phyloP scores from a whole-genome alignment of 2,797 vertebrate genomes.

The Protonibea diacanthus region DNA sequence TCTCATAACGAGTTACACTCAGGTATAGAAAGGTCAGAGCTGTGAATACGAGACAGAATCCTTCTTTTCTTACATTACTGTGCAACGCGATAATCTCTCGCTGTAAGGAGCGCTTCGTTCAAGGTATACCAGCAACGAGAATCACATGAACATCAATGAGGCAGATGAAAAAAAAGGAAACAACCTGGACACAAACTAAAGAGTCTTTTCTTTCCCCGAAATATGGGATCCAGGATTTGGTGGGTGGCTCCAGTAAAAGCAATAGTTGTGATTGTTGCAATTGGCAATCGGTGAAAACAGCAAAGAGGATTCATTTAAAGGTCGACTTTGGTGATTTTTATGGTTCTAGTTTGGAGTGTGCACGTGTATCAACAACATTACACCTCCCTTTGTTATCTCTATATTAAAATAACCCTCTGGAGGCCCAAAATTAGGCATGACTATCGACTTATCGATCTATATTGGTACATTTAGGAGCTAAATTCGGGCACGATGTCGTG shows the following conservation, averaged over 20 bases:
- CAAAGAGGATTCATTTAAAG: not conserved
- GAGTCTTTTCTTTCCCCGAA: not conserved
- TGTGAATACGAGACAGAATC: not conserved
- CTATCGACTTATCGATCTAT: no score
- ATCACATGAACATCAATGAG: not conserved
- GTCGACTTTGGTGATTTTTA: not conserved
- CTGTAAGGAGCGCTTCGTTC: not conserved
- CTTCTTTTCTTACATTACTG: not conserved
- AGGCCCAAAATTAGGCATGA: no score
- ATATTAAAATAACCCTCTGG: no score
- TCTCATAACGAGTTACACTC: not conserved
- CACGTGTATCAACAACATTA: no score
- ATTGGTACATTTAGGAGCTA: no score
- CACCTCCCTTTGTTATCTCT: no score
- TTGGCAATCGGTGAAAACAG: no score
- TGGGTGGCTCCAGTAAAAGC: constrained; percentile 1
- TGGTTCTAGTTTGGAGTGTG: not conserved
- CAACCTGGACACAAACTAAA: not conserved
- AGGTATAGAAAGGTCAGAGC: not conserved
- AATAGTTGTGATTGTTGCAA: no score
- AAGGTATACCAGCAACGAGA: not conserved
- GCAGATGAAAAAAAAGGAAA: not conserved
- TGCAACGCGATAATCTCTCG: not conserved
- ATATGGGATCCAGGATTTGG: not conserved
- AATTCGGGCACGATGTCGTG: no score